Conservation (phyloP, 2,797 vertebrate genomes). For the Sorex maritimensis region DNA sequence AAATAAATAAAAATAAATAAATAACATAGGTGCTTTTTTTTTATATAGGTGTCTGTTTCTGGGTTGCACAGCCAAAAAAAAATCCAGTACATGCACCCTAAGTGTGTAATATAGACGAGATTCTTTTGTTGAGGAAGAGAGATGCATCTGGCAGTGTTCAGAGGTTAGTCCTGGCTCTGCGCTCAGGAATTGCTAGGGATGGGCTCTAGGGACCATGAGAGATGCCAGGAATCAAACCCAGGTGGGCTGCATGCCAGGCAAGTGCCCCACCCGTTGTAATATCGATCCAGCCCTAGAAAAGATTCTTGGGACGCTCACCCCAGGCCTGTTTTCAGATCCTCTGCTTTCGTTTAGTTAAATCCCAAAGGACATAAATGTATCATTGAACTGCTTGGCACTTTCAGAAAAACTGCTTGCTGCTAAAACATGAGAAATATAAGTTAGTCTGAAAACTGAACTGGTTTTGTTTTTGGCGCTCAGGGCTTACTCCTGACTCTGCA, state of each 20-base stretch:
- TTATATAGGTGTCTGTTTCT: constrained; percentile 32
- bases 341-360: neutral
- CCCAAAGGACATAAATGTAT: neutral
- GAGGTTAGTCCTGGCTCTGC: too few species aligned
- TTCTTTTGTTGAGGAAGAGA: too few species aligned
- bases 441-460: neutral
- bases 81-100: neutral
- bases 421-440: constrained; percentile 10
- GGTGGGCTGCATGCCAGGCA: too few species aligned
- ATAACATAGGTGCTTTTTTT: neutral
- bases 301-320: neutral
- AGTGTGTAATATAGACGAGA: too few species aligned
- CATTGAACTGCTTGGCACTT: neutral
- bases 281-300: neutral
- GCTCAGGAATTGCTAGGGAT: neutral
- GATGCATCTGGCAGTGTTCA: too few species aligned
- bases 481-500: too few species aligned
- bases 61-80: neutral
- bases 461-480: too few species aligned
- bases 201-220: neutral
- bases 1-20: too few species aligned
- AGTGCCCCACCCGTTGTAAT: neutral
- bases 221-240: too few species aligned
- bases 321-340: constrained; percentile 15
- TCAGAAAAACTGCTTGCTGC: neutral